Percentiles rank a stretch among this genome's conserved stretches.
Conservation (phyloP, 2,888 invertebrate species). For the Mechanitis mazaeus region DNA sequence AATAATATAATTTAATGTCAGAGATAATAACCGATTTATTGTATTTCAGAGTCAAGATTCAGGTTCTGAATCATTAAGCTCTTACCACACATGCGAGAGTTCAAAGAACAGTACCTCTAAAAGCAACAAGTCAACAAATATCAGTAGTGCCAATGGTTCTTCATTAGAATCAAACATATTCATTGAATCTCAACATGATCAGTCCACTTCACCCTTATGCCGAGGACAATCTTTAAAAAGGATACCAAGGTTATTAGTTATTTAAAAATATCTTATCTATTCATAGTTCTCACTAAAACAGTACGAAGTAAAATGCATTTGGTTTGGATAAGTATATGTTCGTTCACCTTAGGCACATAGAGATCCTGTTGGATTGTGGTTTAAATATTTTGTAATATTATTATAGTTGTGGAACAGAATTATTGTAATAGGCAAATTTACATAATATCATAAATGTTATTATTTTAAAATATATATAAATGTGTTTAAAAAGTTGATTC, state of each 20-base stretch:
- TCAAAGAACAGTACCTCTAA: conserved; percentile 60
- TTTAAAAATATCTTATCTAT: too few species aligned
- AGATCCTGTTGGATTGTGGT: too few species aligned
- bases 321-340: too few species aligned
- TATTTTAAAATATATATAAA: too few species aligned
- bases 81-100: conserved; percentile 72
- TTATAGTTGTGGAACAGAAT: too few species aligned
- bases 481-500: background rate
- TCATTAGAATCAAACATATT: conserved; percentile 63
- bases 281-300: too few species aligned
- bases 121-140: conserved; percentile 64
- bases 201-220: conserved; percentile 75
- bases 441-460: too few species aligned
- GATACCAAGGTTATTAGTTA: conserved; percentile 58
- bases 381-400: too few species aligned
- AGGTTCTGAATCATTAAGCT: conserved; percentile 56
- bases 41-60: conserved; percentile 54
- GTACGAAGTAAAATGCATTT: too few species aligned
- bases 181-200: conserved; percentile 70
- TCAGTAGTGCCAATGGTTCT: conserved; percentile 65
- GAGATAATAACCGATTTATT: background rate
- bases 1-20: too few species aligned
- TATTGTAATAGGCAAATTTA: too few species aligned
- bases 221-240: conserved; percentile 70
- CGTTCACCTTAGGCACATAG: too few species aligned